Evolutionary conservation across 2,113 vertebrate genomes (phyloP).

Genomic region (Neotoma lepida): DNA sequence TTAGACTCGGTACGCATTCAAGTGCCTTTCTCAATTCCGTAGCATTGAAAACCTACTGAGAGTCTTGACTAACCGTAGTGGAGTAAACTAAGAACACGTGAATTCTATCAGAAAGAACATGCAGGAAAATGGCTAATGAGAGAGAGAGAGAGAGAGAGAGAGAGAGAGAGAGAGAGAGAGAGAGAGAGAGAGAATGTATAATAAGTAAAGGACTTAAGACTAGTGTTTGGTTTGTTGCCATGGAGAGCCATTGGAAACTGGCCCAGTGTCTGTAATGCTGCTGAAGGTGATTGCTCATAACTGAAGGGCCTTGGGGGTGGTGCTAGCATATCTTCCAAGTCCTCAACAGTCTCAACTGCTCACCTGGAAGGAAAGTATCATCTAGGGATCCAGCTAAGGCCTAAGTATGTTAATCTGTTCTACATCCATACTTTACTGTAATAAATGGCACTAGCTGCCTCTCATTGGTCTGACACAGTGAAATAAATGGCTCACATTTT

Average conservation of each 20-base stretch:
- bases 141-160: background rate
- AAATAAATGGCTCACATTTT: conserved; percentile 33
- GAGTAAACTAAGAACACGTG: background rate
- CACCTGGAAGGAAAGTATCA: conserved; percentile 1
- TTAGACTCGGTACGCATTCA: background rate
- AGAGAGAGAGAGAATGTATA: background rate
- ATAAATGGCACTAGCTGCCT: conserved; percentile 4
- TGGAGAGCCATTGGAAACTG: background rate
- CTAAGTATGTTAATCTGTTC: background rate
- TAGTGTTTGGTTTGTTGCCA: background rate
- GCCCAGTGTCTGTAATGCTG: background rate
- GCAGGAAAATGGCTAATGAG: background rate
- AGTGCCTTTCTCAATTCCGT: background rate
- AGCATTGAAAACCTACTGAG: background rate
- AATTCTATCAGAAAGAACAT: background rate
- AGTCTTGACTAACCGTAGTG: background rate
- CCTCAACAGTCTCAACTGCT: background rate
- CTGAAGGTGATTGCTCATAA: background rate
- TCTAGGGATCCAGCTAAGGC: background rate
- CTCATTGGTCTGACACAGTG: background rate
- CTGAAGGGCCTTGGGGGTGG: background rate
- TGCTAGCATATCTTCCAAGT: background rate
- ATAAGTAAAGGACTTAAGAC: background rate
- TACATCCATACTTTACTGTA: background rate
- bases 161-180: background rate